Evolutionary conservation across 2,113 vertebrate genomes (phyloP).

Genomic region (Morone chrysops): DNA sequence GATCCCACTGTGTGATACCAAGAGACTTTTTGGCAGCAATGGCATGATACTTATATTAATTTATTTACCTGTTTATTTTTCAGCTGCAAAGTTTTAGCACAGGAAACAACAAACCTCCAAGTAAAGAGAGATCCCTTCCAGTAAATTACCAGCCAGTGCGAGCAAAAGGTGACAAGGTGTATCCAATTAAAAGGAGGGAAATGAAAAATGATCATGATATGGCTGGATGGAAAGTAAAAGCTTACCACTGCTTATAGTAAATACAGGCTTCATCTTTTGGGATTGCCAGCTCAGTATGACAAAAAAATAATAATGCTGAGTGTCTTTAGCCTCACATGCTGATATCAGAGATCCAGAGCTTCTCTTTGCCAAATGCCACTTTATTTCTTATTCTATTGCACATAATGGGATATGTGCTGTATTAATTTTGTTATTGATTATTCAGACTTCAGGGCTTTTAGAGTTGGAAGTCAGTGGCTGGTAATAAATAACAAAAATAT

Average conservation of each 20-base stretch:
- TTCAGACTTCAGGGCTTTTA: conserved; percentile 9
- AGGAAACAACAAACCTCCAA: conserved; percentile 23
- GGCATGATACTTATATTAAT: conserved; percentile 13
- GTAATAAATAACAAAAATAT: conserved; percentile 36
- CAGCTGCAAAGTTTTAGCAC: not conserved
- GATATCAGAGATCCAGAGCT: not conserved
- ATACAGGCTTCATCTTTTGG: conserved; percentile 1
- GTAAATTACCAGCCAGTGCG: conserved; percentile 8
- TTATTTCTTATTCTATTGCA: not conserved
- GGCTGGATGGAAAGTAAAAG: conserved; percentile 48
- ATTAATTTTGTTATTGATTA: conserved; percentile 20
- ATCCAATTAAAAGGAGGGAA: conserved; percentile 72
- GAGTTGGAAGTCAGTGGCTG: conserved; percentile 4
- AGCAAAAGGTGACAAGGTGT: conserved; percentile 53
- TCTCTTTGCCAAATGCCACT: conserved; percentile 9
- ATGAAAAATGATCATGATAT: conserved; percentile 37
- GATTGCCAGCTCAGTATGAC: not conserved
- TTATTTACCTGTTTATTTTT: conserved; percentile 11
- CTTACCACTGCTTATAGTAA: not conserved
- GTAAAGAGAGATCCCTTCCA: conserved; percentile 7
- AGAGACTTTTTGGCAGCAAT: conserved; percentile 50
- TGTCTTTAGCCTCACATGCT: conserved; percentile 9
- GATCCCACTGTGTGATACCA: conserved; percentile 42
- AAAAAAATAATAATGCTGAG: not conserved
- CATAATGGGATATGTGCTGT: not conserved